Evolutionary conservation across 2,888 invertebrate species (phyloP).

Genomic region (Hypomecis punctinalis): DNA sequence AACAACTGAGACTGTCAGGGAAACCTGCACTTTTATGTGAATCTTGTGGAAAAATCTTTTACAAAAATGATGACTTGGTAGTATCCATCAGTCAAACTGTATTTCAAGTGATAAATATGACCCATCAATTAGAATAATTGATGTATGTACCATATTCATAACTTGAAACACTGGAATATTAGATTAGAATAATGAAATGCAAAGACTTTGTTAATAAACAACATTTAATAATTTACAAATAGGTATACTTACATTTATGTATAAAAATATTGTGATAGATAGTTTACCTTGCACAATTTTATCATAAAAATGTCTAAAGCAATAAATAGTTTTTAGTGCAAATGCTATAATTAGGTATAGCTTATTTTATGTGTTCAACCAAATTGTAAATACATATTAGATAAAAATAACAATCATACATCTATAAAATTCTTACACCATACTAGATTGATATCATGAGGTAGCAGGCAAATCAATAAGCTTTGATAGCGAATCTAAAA

Average conservation of each 20-base stretch:
- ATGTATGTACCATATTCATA: no score
- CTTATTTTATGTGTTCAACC: neutral
- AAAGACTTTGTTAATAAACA: constrained; percentile 25
- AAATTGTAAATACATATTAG: neutral
- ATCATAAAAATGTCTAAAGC: neutral
- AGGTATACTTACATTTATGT: constrained; percentile 14
- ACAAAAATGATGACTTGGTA: constrained; percentile 83
- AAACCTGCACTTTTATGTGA: constrained; percentile 88
- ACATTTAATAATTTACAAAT: constrained; percentile 12
- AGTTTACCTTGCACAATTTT: neutral
- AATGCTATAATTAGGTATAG: neutral
- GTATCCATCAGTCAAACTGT: constrained; percentile 60
- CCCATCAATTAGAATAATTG: constrained; percentile 39
- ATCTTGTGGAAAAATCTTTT: constrained; percentile 90
- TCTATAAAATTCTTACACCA: neutral
- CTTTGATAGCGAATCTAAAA: neutral
- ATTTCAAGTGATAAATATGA: constrained; percentile 54
- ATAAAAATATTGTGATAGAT: constrained; percentile 31
- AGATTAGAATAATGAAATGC: constrained; percentile 31
- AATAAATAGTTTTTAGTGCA: constrained; percentile 5
- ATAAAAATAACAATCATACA: constrained; percentile 29
- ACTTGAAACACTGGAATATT: no score
- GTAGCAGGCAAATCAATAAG: neutral
- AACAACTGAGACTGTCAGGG: constrained; percentile 71
- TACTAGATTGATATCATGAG: neutral